Conservation (phyloP, 2,113 vertebrate species). For the Rhinichthys klamathensis region DNA sequence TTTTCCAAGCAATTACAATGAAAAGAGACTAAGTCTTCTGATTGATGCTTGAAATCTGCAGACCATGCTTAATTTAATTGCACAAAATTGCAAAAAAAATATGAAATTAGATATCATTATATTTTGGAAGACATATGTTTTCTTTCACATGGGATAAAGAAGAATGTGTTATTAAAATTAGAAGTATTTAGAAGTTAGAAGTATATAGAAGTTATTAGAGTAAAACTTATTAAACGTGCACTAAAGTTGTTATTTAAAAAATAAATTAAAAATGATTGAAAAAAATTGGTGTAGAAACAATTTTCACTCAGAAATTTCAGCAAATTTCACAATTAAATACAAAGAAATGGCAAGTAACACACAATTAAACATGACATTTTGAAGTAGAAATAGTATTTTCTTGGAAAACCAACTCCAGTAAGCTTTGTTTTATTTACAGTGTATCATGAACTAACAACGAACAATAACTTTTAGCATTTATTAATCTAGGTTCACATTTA, state of each 20-base stretch:
- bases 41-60: not conserved
- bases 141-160: not conserved
- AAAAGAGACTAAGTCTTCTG: not conserved
- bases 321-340: too few relatives aligned
- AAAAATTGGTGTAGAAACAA: too few relatives aligned
- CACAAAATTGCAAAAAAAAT: not conserved
- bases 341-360: not conserved
- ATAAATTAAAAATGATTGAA: too few relatives aligned
- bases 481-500: too few relatives aligned
- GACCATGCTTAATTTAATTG: not conserved
- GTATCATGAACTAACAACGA: too few relatives aligned
- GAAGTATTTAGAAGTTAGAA: too few relatives aligned
- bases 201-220: not conserved
- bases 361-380: not conserved
- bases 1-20: not conserved
- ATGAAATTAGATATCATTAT: not conserved
- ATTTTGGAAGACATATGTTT: not conserved
- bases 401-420: too few relatives aligned
- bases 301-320: too few relatives aligned
- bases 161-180: not conserved
- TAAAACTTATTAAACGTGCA: not conserved
- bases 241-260: not conserved
- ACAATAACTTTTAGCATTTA: too few relatives aligned
- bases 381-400: not conserved
- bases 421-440: too few relatives aligned